Base-by-base conservation (phyloP, 1,140 invertebrate genomes). In the Zaprionus capensis region DNA sequence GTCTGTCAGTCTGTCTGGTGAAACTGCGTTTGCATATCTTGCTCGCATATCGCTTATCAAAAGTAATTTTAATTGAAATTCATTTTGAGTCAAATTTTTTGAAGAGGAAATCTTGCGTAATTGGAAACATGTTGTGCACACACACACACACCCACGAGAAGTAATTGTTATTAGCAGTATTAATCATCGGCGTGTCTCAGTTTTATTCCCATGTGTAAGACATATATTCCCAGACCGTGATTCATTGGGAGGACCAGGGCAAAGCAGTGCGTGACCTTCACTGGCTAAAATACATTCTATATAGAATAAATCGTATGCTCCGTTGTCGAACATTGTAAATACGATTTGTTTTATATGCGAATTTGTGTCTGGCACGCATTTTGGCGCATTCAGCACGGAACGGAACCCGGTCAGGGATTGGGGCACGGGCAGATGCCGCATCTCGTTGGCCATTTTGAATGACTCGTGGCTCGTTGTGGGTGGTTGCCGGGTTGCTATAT, bases 191-290 rank as follows among this genome's bases (percentile, higher is more conserved):
- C 31, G 6, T 46, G 36, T 44, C 14, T 38, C 15, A 55, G 58
- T 44, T 38, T 62, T 31, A 57, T 20, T 41, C 26, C 26, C 55
- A n/a, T 36, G 26, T 28, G 56, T 34, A 28, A n/a, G n/a, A 24
- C 34, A 36, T 31, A 78, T 84, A 65, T 84, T 81, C 46, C 46
- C 46, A 24, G 46, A 20, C 38, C 53, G 59, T 88, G 84, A 88
- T 51, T 84, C 78, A 88, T 11, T 2, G 9, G 46, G 46, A 51
- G 46, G 46, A 49, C 24, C 24, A 73, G 44, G 4, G 20, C 9
- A 24, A 14, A 5, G 20, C 6, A 24, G 20, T 20, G n/a, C 3
- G 20, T 24, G 74, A 79, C 77, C 73, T 79, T 79, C 73, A 41
- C 15, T 17, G 56, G 34, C 22, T 9, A 15, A 51, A 71, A 31